Conservation (phyloP, 1,140 invertebrate species). For the Hyphantria cunea region DNA sequence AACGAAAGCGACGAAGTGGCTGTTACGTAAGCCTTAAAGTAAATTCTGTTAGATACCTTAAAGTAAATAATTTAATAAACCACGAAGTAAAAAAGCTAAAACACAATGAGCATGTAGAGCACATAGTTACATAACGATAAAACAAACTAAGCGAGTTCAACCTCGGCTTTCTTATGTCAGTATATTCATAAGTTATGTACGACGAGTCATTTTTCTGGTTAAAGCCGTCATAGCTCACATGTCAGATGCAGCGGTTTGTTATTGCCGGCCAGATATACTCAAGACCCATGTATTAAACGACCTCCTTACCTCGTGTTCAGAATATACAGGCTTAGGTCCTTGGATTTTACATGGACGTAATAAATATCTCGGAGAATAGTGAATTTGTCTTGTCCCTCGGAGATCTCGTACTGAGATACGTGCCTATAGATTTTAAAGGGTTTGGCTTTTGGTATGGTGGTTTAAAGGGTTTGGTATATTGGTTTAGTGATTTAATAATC, state of each 20-base stretch:
- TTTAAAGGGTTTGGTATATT: no score
- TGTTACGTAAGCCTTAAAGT: no score
- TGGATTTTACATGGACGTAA: background rate
- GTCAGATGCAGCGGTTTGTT: slow-evolving; percentile 26
- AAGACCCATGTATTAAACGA: slow-evolving; percentile 16
- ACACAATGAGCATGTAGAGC: no score
- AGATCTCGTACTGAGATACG: background rate
- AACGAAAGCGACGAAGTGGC: no score
- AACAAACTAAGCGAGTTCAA: slow-evolving; percentile 9
- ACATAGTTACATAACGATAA: background rate
- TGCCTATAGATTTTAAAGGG: no score
- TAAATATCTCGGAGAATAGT: no score
- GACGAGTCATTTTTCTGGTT: slow-evolving; percentile 31
- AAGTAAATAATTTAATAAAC: no score
- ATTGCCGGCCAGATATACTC: slow-evolving; percentile 36
- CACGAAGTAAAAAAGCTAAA: no score
- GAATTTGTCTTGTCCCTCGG: no score
- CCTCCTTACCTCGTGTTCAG: background rate
- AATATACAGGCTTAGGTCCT: background rate
- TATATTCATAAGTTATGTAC: slow-evolving; percentile 26
- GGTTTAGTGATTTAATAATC: no score
- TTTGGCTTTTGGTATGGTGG: no score
- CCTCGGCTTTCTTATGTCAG: slow-evolving; percentile 22
- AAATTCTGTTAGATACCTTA: no score
- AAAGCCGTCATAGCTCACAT: slow-evolving; percentile 35